Evolutionary conservation across 2,888 invertebrate species (phyloP).

Genomic region (Adelognathus sp.): DNA sequence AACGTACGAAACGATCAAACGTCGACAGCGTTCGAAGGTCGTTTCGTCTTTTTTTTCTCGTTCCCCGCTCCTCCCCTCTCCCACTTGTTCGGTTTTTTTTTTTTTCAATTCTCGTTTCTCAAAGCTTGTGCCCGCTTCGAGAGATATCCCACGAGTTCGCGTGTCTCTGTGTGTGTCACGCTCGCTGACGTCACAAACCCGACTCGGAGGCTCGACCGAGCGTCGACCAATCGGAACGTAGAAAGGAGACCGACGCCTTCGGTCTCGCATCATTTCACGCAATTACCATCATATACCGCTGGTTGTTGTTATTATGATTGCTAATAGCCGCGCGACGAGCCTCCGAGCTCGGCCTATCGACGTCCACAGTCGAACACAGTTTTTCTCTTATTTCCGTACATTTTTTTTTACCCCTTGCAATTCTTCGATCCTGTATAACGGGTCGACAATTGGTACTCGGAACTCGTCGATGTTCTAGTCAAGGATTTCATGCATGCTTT

Average conservation of each 20-base stretch:
- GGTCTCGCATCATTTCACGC: slow-evolving; percentile 44
- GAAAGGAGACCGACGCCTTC: slow-evolving; percentile 64
- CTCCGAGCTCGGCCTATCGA: neutral
- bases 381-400: neutral
- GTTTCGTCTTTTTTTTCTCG: slow-evolving; percentile 38
- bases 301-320: slow-evolving; percentile 40
- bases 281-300: slow-evolving; percentile 45
- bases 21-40: slow-evolving; percentile 64
- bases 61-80: neutral
- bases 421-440: neutral
- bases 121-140: neutral
- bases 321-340: slow-evolving; percentile 35
- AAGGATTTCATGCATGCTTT: neutral
- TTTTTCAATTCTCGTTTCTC: neutral
- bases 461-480: neutral
- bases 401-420: neutral
- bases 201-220: slow-evolving; percentile 70
- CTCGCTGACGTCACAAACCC: slow-evolving; percentile 46
- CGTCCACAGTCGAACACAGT: neutral
- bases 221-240: slow-evolving; percentile 69
- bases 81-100: neutral
- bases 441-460: neutral
- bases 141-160: neutral
- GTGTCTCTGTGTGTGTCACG: neutral
- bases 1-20: slow-evolving; percentile 33